These are phyloP conservation scores for Elephantulus edwardii DNA, from an alignment of 2,113 vertebrate genomes.

Conservation along the genomic window DNA sequence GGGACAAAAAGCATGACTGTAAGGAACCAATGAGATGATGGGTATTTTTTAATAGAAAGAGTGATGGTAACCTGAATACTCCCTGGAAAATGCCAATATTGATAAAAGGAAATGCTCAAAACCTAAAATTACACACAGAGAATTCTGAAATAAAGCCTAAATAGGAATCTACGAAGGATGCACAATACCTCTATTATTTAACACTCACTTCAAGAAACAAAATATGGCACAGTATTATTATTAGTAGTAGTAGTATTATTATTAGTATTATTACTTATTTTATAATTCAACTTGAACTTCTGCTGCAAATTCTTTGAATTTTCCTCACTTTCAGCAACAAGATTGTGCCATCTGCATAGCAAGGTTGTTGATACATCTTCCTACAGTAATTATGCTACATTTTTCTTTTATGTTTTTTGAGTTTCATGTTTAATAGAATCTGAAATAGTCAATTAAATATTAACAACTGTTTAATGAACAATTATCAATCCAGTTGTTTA, in stretches of 20 bases:
- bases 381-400: too few relatives aligned
- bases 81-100: neutral
- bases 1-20: neutral
- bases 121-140: neutral
- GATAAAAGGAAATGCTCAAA: neutral
- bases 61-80: neutral
- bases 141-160: neutral
- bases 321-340: too few relatives aligned
- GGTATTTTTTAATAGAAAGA: neutral
- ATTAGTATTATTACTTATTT: too few relatives aligned
- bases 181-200: too few relatives aligned
- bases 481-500: neutral
- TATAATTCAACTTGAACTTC: too few relatives aligned
- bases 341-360: too few relatives aligned
- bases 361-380: too few relatives aligned
- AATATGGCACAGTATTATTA: neutral
- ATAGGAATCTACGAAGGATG: neutral
- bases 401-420: too few relatives aligned
- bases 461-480: neutral
- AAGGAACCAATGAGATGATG: neutral
- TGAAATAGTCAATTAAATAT: neutral
- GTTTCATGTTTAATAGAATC: neutral
- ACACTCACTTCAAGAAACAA: neutral
- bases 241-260: too few relatives aligned
- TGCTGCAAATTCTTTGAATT: too few relatives aligned